These are phyloP conservation scores for Ibidorhyncha struthersii DNA, from an alignment of 2,113 vertebrate genomes.

Conservation along the genomic window DNA sequence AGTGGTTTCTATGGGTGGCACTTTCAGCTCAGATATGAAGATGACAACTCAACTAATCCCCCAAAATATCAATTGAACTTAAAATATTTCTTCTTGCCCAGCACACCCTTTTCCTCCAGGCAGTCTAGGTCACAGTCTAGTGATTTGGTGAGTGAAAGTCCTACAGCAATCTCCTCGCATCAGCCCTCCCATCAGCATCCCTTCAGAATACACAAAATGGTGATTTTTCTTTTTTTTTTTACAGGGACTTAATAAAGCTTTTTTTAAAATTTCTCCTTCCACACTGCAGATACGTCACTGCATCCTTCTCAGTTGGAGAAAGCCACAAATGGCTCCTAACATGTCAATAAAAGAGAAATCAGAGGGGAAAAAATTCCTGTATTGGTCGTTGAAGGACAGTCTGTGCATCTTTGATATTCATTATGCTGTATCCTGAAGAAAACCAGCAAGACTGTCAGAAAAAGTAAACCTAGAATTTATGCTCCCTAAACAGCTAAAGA, in stretches of 20 bases:
- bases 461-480: not conserved
- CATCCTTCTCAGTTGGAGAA: not conserved
- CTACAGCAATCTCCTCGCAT: not conserved
- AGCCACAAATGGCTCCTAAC: constrained; percentile 14
- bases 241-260: not conserved
- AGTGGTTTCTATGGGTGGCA: not conserved
- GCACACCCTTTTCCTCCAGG: not conserved
- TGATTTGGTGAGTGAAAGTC: not conserved
- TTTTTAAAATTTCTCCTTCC: constrained; percentile 1
- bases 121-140: not conserved
- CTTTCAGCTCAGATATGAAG: not conserved
- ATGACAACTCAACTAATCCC: not conserved
- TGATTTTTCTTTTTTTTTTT: not conserved
- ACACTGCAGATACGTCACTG: not conserved
- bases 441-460: not conserved
- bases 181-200: not conserved
- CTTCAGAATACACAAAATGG: not conserved
- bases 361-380: not conserved
- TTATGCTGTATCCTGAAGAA: not conserved
- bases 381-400: not conserved
- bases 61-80: not conserved
- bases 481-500: not conserved
- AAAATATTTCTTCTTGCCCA: not conserved
- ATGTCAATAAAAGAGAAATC: constrained; percentile 19
- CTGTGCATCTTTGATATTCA: not conserved